A percentile compares a stretch with the other conserved stretches of the same genome.
Conservation (phyloP, 2,888 invertebrate species). For the Ophion slaviceki region DNA sequence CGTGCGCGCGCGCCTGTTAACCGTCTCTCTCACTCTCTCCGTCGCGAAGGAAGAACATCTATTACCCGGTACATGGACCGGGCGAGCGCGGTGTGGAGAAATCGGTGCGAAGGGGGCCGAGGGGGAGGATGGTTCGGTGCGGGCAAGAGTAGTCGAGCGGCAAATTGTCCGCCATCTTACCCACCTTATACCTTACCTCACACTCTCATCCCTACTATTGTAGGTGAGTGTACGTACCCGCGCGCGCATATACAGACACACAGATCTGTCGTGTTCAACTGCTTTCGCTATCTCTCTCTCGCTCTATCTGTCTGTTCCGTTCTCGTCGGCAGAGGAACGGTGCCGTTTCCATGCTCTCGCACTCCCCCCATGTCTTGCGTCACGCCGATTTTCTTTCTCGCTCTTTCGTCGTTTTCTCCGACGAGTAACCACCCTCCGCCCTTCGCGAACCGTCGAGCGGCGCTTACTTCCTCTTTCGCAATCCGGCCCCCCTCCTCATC, state of each 20-base stretch:
- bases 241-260: not conserved
- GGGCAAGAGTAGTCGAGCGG: slow-evolving; percentile 83
- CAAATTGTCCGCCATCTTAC: slow-evolving; percentile 84
- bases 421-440: slow-evolving; percentile 26
- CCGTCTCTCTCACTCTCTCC: slow-evolving; percentile 62
- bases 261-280: slow-evolving; percentile 9
- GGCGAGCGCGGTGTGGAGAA: slow-evolving; percentile 59
- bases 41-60: slow-evolving; percentile 82
- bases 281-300: slow-evolving; percentile 50
- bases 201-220: slow-evolving; percentile 72
- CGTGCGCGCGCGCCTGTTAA: slow-evolving; percentile 68
- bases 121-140: slow-evolving; percentile 73
- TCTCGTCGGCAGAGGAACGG: slow-evolving; percentile 11
- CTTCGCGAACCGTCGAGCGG: slow-evolving; percentile 29
- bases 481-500: slow-evolving; percentile 50
- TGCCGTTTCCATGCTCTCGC: slow-evolving; percentile 41
- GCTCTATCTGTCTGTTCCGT: slow-evolving; percentile 25
- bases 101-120: slow-evolving; percentile 68
- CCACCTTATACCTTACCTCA: slow-evolving; percentile 83
- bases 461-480: slow-evolving; percentile 66
- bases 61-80: slow-evolving; percentile 80
- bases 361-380: slow-evolving; percentile 43
- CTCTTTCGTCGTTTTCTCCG: slow-evolving; percentile 62
- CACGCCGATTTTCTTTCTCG: slow-evolving; percentile 33
- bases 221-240: not conserved